These are phyloP conservation scores for Barbus barbus DNA, from an alignment of 2,113 vertebrate species.

Conservation along the genomic window DNA sequence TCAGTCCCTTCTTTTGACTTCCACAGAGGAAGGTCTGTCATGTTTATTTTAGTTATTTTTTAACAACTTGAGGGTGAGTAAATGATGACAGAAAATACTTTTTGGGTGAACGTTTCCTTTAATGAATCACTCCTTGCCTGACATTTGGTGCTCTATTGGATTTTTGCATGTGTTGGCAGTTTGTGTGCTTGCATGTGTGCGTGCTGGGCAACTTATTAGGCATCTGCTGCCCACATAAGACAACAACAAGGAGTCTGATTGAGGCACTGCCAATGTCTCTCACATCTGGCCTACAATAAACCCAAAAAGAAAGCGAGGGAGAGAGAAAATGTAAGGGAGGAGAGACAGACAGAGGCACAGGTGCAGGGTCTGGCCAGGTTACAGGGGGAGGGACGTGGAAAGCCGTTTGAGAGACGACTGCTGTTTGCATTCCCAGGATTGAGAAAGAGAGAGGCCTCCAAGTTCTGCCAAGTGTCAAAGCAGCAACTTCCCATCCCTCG, in stretches of 20 bases:
- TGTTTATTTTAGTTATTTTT: too few relatives aligned
- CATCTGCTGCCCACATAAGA: constrained; percentile 49
- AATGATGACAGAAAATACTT: not conserved
- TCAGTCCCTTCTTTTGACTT: not conserved
- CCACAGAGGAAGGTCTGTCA: not conserved
- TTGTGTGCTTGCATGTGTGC: constrained; percentile 14
- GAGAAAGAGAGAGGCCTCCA: constrained; percentile 55
- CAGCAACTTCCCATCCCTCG: constrained; percentile 44
- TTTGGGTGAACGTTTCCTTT: not conserved
- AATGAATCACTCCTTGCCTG: not conserved
- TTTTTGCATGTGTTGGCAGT: not conserved
- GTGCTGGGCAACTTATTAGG: constrained; percentile 21
- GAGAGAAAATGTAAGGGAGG: not conserved
- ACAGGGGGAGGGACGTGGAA: constrained; percentile 69
- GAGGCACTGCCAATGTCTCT: constrained; percentile 65
- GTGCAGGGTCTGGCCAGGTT: constrained; percentile 63
- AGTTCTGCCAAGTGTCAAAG: constrained; percentile 38
- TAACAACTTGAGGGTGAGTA: too few relatives aligned
- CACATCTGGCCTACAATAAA: constrained; percentile 68
- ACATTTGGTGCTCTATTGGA: not conserved
- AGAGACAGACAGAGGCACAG: constrained; percentile 56
- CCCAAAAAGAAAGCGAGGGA: too few relatives aligned
- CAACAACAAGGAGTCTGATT: constrained; percentile 57
- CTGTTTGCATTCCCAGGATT: constrained; percentile 79
- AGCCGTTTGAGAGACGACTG: constrained; percentile 71